Evolutionary conservation across 1,140 invertebrate species (phyloP).

Genomic region (Listronotus bonariensis): DNA sequence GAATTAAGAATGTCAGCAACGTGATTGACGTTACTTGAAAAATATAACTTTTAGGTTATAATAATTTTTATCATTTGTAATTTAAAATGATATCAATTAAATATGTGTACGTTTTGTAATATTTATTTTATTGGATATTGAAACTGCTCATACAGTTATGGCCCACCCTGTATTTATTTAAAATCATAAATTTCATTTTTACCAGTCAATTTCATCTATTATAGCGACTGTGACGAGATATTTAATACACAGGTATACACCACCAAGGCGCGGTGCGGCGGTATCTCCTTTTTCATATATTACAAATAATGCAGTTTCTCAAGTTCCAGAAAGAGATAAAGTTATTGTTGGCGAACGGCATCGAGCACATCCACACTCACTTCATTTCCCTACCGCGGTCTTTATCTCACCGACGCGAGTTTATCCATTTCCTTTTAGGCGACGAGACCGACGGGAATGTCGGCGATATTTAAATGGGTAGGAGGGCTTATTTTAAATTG

Average conservation of each 20-base stretch:
- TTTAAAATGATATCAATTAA: too few relatives aligned
- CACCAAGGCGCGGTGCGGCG: background rate
- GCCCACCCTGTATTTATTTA: too few relatives aligned
- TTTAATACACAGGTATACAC: slow-evolving; percentile 22
- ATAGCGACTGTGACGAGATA: slow-evolving; percentile 3
- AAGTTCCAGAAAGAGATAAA: slow-evolving; percentile 42
- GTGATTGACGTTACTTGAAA: too few relatives aligned
- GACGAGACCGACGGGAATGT: slow-evolving; percentile 22
- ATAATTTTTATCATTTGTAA: too few relatives aligned
- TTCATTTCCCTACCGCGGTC: slow-evolving; percentile 45
- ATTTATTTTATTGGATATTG: too few relatives aligned
- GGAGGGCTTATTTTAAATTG: slow-evolving; percentile 34
- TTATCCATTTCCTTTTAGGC: slow-evolving; percentile 46
- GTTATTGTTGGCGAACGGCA: slow-evolving; percentile 45
- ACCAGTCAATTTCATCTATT: slow-evolving; percentile 24
- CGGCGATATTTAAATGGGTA: slow-evolving; percentile 31
- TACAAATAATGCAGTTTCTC: slow-evolving; percentile 35
- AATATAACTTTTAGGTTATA: too few relatives aligned
- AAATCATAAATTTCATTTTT: slow-evolving; percentile 24
- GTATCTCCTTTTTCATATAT: slow-evolving; percentile 32
- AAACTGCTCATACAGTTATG: too few relatives aligned
- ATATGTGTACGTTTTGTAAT: too few relatives aligned
- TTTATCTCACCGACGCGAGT: slow-evolving; percentile 46
- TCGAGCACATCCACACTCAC: slow-evolving; percentile 40
- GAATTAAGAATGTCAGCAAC: too few relatives aligned